A percentile compares a stretch with the other conserved stretches of the same genome.
phyloP scores from a whole-genome alignment of 2,888 invertebrate species.

The Cryptus armator region DNA sequence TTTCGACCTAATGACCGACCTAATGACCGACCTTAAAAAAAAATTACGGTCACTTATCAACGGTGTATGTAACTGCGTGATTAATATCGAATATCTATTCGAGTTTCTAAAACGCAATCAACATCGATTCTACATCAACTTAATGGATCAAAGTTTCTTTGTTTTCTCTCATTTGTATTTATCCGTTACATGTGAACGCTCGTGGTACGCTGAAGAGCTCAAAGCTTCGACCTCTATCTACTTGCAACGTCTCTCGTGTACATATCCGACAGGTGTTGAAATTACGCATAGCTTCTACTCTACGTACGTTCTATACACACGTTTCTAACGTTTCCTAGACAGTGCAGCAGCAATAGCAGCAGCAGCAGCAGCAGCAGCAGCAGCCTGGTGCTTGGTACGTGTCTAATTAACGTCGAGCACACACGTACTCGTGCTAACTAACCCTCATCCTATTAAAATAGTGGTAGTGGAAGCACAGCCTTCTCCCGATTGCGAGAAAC shows the following conservation, averaged over 20 bases:
- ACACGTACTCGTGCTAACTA: slow-evolving; percentile 70
- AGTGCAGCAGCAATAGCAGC: slow-evolving; percentile 26
- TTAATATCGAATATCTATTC: not conserved
- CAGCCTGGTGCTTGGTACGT: slow-evolving; percentile 63
- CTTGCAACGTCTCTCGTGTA: not conserved
- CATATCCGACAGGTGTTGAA: slow-evolving; percentile 69
- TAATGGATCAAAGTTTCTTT: slow-evolving; percentile 19
- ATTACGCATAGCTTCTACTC: slow-evolving; percentile 57
- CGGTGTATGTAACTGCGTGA: too few relatives aligned
- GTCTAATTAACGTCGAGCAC: slow-evolving; percentile 71
- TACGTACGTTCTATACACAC: slow-evolving; percentile 23
- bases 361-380: slow-evolving; percentile 13
- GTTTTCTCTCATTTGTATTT: slow-evolving; percentile 36
- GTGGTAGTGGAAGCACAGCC: slow-evolving; percentile 33
- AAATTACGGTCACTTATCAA: too few relatives aligned
- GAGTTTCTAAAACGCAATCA: not conserved
- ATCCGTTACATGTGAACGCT: slow-evolving; percentile 41
- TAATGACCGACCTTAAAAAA: too few relatives aligned
- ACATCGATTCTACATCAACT: slow-evolving; percentile 42
- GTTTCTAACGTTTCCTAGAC: slow-evolving; percentile 41
- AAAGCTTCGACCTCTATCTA: slow-evolving; percentile 23
- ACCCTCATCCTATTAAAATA: slow-evolving; percentile 64
- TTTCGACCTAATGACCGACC: too few relatives aligned
- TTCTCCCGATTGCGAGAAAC: slow-evolving; percentile 54
- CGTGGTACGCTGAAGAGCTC: slow-evolving; percentile 44